These are phyloP conservation scores for Leucosticte australis DNA, from an alignment of 2,113 vertebrate species.

Conservation along the genomic window DNA sequence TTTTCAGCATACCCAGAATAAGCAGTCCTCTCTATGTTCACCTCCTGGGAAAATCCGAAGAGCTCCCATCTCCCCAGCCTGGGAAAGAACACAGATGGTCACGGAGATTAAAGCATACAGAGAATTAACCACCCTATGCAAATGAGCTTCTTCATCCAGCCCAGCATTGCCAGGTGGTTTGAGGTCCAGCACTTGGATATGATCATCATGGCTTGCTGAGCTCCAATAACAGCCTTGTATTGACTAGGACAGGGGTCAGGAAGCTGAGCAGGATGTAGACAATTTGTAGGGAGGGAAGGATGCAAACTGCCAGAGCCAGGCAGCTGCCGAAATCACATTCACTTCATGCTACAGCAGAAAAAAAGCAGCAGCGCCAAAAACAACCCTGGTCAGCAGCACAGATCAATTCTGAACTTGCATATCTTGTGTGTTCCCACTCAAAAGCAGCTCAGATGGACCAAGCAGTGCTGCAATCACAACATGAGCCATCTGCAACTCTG, in stretches of 20 bases:
- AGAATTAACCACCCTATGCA: conserved; percentile 50
- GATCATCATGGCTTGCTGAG: neutral
- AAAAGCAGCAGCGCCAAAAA: neutral
- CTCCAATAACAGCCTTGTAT: neutral
- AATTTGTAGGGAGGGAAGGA: neutral
- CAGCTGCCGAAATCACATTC: neutral
- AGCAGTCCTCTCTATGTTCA: neutral
- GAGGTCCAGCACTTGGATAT: neutral
- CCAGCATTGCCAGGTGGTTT: neutral
- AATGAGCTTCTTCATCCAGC: conserved; percentile 34
- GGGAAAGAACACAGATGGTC: conserved; percentile 62
- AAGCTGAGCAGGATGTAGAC: neutral
- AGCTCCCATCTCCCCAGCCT: neutral
- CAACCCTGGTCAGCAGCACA: neutral
- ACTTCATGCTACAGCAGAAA: neutral
- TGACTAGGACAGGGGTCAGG: neutral
- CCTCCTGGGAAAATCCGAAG: conserved; percentile 54
- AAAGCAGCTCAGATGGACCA: neutral
- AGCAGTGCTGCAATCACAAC: fast-evolving
- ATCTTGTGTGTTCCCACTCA: neutral
- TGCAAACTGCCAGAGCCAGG: neutral
- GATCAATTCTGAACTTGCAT: fast-evolving
- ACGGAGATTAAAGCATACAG: conserved; percentile 27
- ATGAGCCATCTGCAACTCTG: fast-evolving
- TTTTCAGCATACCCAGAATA: conserved; percentile 6